Evolutionary conservation across 2,113 vertebrate species (phyloP), one percentile per base, ranked within the genome.

Genomic region (Burhinus bistriatus): DNA sequence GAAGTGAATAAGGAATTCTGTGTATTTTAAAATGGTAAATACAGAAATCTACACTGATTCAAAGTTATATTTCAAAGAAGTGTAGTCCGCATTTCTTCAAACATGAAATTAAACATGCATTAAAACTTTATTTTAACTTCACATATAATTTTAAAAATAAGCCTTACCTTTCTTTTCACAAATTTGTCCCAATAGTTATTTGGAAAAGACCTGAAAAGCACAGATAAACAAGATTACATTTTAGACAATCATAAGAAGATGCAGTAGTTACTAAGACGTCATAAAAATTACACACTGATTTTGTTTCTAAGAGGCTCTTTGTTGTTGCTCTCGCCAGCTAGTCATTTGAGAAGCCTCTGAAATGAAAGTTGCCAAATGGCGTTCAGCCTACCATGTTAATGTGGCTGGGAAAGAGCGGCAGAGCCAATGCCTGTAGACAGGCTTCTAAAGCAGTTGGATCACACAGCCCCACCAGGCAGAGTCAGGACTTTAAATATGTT

Each of bases 101-200:
- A 66, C 26, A 69, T 1, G 10, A 22, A 32, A 81, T 47, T 44
- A 42, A 91, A 40, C 23, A 27, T 17, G 5, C 22, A 61, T 23
- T 69, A 73, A 32, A 86, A 45, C 15, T 82, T 80, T 61, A 40
- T 51, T 47, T 92, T 90, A n/a, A 49, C 11, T 27, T 77, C 42
- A 68, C 38, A 9, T 29, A 29, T 40, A 2, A 62, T 81, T 78
- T 38, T 38, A 13, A 81, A 96, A 79, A 65, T 40, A 93, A 85
- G 23, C 5, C 9, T 97, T 97, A 98, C 98, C 97, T 98, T 98
- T 97, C 98, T 98, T 97, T 99, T 99, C 77, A 99, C 99, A 98
- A 99, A 99, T 91, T 99, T 99, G 93, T 99, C 99, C 99, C 99
- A 99, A 78, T 99, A 99, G 95, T 99, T 99, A 96, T 99, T 99